phyloP scores from a whole-genome alignment of 2,797 vertebrate genomes.

The Enteromius trimaculatus region DNA sequence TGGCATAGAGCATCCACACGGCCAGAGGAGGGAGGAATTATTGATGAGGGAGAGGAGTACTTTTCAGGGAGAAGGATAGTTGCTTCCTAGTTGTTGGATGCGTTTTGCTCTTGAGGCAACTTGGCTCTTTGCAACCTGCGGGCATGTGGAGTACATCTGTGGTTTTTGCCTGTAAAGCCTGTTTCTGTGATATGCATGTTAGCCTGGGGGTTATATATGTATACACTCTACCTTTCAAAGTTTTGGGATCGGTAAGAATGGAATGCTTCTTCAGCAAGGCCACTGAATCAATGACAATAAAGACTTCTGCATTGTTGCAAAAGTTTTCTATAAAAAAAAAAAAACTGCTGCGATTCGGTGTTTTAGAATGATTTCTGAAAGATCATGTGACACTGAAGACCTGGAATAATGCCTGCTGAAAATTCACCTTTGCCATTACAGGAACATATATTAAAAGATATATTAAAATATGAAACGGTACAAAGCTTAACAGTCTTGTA shows the following conservation, averaged over 20 bases:
- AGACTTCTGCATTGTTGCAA: too few species aligned
- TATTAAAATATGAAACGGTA: background rate
- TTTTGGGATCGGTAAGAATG: background rate
- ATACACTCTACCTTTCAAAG: background rate
- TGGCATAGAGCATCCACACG: background rate
- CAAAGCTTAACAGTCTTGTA: background rate
- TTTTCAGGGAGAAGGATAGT: background rate
- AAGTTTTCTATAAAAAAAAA: background rate
- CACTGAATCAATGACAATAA: too few species aligned
- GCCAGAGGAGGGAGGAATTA: background rate
- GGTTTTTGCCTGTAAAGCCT: background rate
- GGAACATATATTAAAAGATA: background rate
- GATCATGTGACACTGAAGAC: background rate
- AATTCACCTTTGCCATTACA: background rate
- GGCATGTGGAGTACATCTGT: constrained; percentile 17
- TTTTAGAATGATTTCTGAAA: background rate
- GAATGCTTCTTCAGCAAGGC: too few species aligned
- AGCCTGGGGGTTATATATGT: background rate
- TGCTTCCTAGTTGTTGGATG: constrained; percentile 1
- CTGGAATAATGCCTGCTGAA: background rate
- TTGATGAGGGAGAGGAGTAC: background rate
- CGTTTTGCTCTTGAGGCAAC: background rate
- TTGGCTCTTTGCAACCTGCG: constrained; percentile 16
- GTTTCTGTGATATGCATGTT: background rate
- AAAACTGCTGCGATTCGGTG: background rate